Evolutionary conservation across 30 jellyfish, hydroid and myxozoan species (phyloP), one percentile per base, ranked within the genome.

Genomic region (Pelagia noctiluca): DNA sequence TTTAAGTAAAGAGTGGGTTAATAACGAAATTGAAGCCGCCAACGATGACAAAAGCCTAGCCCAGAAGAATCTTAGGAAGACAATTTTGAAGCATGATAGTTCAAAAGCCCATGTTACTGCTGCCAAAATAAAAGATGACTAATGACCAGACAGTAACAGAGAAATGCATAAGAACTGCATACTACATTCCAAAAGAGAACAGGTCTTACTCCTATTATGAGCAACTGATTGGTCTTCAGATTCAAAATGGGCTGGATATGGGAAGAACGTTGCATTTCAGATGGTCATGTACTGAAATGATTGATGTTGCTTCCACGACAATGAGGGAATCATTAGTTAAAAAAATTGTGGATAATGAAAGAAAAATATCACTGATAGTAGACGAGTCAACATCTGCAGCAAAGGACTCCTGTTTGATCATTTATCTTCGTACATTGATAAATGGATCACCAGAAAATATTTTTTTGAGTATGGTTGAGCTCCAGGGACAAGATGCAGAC

Each of bases 341-440:
- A 35, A 57, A 49, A 5, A 36, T 54, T 32, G 46, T 63, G 3
- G 24, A 29, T 31, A 71, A 33, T 24, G 22, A 57, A 34, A 33
- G 82, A 53, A 78, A 22, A 23, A 33, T 53, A 24, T 38, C 83
- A 34, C 12, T 78, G 24, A 57, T 33, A 47, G 34, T 78, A 25
- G 89, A 78, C 35, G 34, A 34, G 61, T 78, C 89, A 53, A 78
- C 89, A 34, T 36, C 89, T 53, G 25, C 32, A 24, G 74, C 68
- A 18, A 78, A 53, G 31, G 76, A 64, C 25, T 30, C 83, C 26
- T 78, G 80, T 46, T 46, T 62, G 23, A 62, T 62, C 30, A 35
- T 78, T 46, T 78, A 78, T 28, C 29, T 78, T 50, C 57, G 68
- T 29, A 10, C 75, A 11, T 31, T 78, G 25, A 60, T 78, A 31